Evolutionary conservation across 2,888 invertebrate genomes (phyloP).

Genomic region (Amphipyra berbera): DNA sequence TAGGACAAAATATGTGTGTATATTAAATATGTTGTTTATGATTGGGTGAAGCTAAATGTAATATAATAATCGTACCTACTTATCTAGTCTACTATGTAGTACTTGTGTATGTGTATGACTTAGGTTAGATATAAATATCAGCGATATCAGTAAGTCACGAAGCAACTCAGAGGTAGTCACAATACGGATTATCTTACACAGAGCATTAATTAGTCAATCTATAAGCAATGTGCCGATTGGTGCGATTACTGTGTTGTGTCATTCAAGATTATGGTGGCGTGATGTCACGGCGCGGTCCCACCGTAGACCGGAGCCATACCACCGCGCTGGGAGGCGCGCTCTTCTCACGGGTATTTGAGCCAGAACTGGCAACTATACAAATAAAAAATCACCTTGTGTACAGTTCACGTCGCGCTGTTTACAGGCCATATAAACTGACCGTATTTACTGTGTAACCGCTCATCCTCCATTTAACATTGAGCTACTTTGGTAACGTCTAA

Average conservation of each 20-base stretch:
- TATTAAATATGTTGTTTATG: constrained; percentile 43
- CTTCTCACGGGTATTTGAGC: constrained; percentile 89
- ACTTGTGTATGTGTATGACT: constrained; percentile 30
- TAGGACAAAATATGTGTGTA: constrained; percentile 54
- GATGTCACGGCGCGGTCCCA: constrained; percentile 51
- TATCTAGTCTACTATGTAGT: constrained; percentile 23
- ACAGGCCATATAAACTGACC: constrained; percentile 85
- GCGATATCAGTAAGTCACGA: constrained; percentile 65
- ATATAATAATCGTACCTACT: constrained; percentile 12
- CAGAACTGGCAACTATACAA: constrained; percentile 83
- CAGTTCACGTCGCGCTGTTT: constrained; percentile 88
- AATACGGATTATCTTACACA: constrained; percentile 61
- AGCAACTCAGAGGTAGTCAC: constrained; percentile 58
- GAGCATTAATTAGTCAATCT: constrained; percentile 72
- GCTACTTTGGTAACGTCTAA: constrained; percentile 89
- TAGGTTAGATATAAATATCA: too few species aligned
- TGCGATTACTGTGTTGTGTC: constrained; percentile 72
- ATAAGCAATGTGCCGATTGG: constrained; percentile 75
- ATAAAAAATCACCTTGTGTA: constrained; percentile 88
- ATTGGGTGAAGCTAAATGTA: constrained; percentile 15
- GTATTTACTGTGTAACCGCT: constrained; percentile 86
- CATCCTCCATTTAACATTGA: constrained; percentile 85
- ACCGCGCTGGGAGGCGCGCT: constrained; percentile 69
- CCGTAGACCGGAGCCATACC: constrained; percentile 11
- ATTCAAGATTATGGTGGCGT: constrained; percentile 81